A percentile compares a stretch with the other conserved stretches of the same genome.
Evolutionary conservation across 2,113 vertebrate genomes (phyloP).

Genomic region (Tautogolabrus adspersus): DNA sequence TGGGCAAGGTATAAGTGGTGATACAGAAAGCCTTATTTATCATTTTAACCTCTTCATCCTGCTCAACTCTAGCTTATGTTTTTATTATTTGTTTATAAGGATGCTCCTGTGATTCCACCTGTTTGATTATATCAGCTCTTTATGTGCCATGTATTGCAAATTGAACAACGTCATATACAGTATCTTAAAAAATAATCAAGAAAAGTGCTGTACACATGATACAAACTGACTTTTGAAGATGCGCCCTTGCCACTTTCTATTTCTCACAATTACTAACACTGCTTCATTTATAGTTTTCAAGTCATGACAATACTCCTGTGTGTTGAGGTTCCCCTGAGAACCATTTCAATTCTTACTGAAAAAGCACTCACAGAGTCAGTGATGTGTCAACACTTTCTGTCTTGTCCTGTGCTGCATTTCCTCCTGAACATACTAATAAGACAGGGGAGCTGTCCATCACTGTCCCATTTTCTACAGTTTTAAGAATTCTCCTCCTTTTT

Average conservation of each 20-base stretch:
- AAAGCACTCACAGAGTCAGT: not conserved
- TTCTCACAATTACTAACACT: not conserved
- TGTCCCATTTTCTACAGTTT: not conserved
- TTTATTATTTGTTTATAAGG: not conserved
- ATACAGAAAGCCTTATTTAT: no score
- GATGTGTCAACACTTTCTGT: constrained; percentile 1
- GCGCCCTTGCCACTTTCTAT: not conserved
- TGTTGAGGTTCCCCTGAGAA: constrained; percentile 15
- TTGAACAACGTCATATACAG: not conserved
- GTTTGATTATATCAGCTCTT: not conserved
- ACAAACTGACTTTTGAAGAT: not conserved
- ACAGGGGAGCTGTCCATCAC: not conserved
- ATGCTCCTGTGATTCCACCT: not conserved
- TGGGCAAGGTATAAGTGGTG: no score
- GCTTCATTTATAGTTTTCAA: constrained; percentile 3
- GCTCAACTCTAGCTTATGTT: not conserved
- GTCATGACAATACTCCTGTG: constrained; percentile 14
- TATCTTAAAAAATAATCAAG: no score
- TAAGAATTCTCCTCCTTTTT: not conserved
- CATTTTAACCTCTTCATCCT: not conserved
- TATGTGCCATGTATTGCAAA: not conserved
- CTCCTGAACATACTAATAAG: not conserved
- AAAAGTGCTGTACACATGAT: no score
- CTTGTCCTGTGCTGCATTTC: not conserved
- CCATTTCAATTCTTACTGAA: constrained; percentile 7